A percentile compares a stretch with the other conserved stretches of the same genome.
Conservation (phyloP, 1,140 invertebrate species). For the Drosophila funebris region DNA sequence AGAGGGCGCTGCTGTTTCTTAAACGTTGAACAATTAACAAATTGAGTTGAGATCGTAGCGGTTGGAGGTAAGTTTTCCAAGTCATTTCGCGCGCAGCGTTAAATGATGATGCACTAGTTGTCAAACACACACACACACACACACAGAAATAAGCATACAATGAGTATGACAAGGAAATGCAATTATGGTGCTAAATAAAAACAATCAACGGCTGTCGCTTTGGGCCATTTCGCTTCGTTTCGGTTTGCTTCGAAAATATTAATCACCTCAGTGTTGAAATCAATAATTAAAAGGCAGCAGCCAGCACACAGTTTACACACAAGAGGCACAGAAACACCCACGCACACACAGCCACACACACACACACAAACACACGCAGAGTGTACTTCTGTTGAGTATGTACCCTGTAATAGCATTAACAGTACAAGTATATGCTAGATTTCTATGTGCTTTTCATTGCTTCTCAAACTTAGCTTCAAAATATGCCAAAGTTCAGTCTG, state of each 20-base stretch:
- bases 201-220: conserved; percentile 56
- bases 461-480: not conserved
- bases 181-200: conserved; percentile 68
- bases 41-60: conserved; percentile 14
- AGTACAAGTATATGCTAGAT: not conserved
- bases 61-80: not conserved
- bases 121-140: not conserved
- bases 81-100: conserved; percentile 4
- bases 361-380: not conserved
- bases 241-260: conserved; percentile 58
- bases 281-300: conserved; percentile 75
- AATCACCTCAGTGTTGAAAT: conserved; percentile 68
- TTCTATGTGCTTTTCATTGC: not conserved
- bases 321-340: not conserved
- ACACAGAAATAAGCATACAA: not conserved
- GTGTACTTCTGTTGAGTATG: not conserved
- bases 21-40: conserved; percentile 27
- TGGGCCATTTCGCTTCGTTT: conserved; percentile 21
- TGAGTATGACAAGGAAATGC: conserved; percentile 62
- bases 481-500: no score
- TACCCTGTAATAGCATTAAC: not conserved
- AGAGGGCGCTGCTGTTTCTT: conserved; percentile 23
- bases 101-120: conserved; percentile 2
- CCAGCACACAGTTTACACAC: not conserved
- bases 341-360: not conserved